Conservation (phyloP, 37 sponge, comb jelly and placozoan genomes). For the Diacarnus erythraeanus region DNA sequence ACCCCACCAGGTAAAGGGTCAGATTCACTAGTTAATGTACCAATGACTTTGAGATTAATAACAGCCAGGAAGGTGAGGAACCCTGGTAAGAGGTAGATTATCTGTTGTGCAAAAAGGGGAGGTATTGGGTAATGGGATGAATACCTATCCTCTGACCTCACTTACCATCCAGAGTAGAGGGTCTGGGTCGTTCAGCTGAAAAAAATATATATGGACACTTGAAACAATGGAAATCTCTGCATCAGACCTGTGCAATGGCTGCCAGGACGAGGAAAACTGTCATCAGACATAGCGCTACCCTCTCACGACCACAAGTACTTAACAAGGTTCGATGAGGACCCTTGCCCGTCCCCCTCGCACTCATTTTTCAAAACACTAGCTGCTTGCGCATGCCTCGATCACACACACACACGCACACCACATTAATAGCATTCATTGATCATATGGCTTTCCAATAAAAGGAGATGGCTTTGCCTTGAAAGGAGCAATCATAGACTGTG, state of each 20-base stretch:
- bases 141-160: not conserved
- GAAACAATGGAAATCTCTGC: not conserved
- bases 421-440: too few relatives aligned
- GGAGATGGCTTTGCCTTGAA: too few relatives aligned
- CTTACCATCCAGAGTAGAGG: slow-evolving; percentile 36
- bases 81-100: not conserved
- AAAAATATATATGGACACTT: not conserved
- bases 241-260: slow-evolving; percentile 16
- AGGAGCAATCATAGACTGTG: too few relatives aligned
- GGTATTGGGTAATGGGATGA: not conserved
- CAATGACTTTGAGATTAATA: not conserved
- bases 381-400: too few relatives aligned
- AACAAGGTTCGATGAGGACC: too few relatives aligned
- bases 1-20: not conserved
- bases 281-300: slow-evolving; percentile 7
- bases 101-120: not conserved
- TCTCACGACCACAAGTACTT: not conserved
- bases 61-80: not conserved
- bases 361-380: too few relatives aligned
- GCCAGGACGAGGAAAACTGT: slow-evolving; percentile 17
- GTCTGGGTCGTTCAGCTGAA: slow-evolving; percentile 38
- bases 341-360: too few relatives aligned
- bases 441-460: too few relatives aligned
- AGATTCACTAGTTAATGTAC: not conserved
- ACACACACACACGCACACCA: too few relatives aligned